phyloP scores from a whole-genome alignment of 2,888 invertebrate genomes.

The Furcula furcula region DNA sequence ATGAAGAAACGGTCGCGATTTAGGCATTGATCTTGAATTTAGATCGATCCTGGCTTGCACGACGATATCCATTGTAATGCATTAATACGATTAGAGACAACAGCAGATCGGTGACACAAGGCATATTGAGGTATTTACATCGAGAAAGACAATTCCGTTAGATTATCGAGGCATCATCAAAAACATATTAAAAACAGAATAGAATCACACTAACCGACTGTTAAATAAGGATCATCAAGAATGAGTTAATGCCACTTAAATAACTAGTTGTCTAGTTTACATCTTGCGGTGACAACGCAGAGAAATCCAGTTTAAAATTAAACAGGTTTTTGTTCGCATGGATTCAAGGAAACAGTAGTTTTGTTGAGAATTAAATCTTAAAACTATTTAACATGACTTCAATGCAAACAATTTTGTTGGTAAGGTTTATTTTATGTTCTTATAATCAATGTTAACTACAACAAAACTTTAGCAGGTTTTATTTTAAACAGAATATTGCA shows the following conservation, averaged over 20 bases:
- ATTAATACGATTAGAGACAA: too few species aligned
- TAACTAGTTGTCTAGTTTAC: too few species aligned
- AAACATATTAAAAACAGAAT: background rate
- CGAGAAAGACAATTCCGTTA: too few species aligned
- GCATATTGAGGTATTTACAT: too few species aligned
- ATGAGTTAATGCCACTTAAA: background rate
- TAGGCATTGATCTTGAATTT: conserved; percentile 31
- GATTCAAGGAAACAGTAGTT: background rate
- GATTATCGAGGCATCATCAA: too few species aligned
- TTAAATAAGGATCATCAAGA: background rate
- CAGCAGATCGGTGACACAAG: too few species aligned
- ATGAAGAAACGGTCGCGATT: conserved; percentile 47
- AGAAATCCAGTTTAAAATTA: background rate
- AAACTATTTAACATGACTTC: background rate
- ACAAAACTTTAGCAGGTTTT: too few species aligned
- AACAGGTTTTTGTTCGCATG: background rate
- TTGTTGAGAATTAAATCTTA: background rate
- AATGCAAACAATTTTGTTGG: conserved; percentile 9
- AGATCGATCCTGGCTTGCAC: conserved; percentile 53
- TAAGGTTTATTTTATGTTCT: too few species aligned
- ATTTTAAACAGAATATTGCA: too few species aligned
- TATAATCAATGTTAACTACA: too few species aligned
- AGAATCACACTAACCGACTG: background rate
- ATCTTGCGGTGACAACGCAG: background rate
- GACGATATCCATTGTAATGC: too few species aligned